A percentile compares a stretch with the other conserved stretches of the same genome.
Conservation (phyloP, 2,888 invertebrate genomes). For the Chrysina gloriosa region DNA sequence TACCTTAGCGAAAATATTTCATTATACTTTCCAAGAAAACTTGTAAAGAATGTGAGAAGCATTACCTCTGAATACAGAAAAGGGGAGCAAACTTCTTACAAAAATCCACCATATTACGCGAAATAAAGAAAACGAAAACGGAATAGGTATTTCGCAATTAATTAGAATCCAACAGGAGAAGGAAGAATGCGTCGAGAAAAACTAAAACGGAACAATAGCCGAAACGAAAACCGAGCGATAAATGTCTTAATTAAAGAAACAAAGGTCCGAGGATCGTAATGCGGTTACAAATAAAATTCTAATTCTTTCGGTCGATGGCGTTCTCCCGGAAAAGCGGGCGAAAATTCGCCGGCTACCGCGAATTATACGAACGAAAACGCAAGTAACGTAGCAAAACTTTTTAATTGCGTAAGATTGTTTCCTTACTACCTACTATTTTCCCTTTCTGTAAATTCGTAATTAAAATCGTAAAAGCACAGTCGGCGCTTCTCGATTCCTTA, state of each 20-base stretch:
- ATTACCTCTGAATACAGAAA: neutral
- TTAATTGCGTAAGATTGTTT: constrained; percentile 35
- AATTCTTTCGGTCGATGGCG: constrained; percentile 32
- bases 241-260: constrained; percentile 42
- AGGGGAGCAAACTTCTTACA: neutral
- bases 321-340: neutral
- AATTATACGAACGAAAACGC: constrained; percentile 17
- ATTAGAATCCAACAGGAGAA: constrained; percentile 14
- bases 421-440: constrained; percentile 31
- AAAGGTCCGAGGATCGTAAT: constrained; percentile 36
- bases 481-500: too few relatives aligned
- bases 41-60: neutral
- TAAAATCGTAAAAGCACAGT: constrained; percentile 31
- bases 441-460: constrained; percentile 30
- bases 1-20: too few relatives aligned
- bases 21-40: too few relatives aligned
- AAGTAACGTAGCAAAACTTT: constrained; percentile 35
- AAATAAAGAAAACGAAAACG: constrained; percentile 18
- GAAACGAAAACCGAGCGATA: constrained; percentile 36
- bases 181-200: neutral
- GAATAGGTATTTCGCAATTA: constrained; percentile 29
- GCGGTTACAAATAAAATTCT: constrained; percentile 40
- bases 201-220: neutral
- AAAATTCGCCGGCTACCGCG: neutral
- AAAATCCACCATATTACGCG: neutral